Conservation (phyloP, 1,140 invertebrate genomes). For the Drosophila varians region DNA sequence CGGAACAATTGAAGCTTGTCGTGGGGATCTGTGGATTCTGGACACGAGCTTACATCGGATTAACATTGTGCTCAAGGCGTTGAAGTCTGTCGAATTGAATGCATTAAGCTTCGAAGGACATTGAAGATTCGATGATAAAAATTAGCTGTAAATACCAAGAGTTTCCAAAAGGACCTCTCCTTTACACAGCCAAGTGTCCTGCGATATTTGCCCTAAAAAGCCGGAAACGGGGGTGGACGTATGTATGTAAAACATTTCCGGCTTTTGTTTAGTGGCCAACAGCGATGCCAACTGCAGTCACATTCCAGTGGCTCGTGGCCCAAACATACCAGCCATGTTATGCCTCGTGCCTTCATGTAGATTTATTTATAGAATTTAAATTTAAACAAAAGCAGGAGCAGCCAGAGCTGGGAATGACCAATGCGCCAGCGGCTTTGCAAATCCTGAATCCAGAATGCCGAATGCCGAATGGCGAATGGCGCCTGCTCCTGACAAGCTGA, state of each 20-base stretch:
- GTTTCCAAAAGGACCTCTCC: not conserved
- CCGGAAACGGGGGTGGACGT: not conserved
- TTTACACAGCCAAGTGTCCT: slow-evolving; percentile 15
- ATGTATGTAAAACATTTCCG: slow-evolving; percentile 22
- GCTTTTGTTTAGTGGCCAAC: slow-evolving; percentile 66
- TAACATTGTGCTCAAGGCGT: slow-evolving; percentile 54
- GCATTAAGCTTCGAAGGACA: slow-evolving; percentile 27
- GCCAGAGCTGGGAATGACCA: slow-evolving; percentile 33
- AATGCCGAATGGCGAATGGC: slow-evolving; percentile 9
- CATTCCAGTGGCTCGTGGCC: slow-evolving; percentile 35
- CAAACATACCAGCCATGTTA: slow-evolving; percentile 14
- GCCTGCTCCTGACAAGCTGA: slow-evolving; percentile 77
- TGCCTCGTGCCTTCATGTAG: slow-evolving; percentile 34
- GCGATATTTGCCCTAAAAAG: slow-evolving; percentile 18
- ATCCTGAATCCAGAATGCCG: not conserved
- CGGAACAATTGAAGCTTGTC: slow-evolving; percentile 64
- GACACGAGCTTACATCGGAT: slow-evolving; percentile 62
- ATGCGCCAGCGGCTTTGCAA: slow-evolving; percentile 47
- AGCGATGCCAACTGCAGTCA: slow-evolving; percentile 59
- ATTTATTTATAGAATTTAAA: slow-evolving; percentile 70
- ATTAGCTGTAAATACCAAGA: too few relatives aligned
- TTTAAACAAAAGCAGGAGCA: slow-evolving; percentile 50
- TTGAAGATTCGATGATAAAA: not conserved
- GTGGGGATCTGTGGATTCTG: slow-evolving; percentile 52
- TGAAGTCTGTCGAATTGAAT: slow-evolving; percentile 26